Evolutionary conservation across 2,797 vertebrate species (phyloP), one percentile per base, ranked within the genome.

Genomic region (Thaleichthys pacificus): DNA sequence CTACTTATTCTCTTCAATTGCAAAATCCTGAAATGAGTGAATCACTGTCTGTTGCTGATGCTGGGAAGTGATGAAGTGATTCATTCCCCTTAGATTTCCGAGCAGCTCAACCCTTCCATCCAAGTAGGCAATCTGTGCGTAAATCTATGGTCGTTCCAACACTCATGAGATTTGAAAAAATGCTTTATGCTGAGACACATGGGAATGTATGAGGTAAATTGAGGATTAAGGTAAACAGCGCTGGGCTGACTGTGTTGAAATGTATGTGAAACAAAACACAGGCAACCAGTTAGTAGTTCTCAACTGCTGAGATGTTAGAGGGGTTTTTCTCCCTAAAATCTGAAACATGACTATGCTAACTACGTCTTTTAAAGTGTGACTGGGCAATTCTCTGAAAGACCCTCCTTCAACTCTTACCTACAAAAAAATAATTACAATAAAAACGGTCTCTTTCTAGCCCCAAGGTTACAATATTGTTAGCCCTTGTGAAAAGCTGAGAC

Each of bases 381-480:
- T 24, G 8, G 19, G 8, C 6, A 21, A 9, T 9, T 9, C 57
- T 60, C n/a, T 7, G 6, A 60, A 22, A 21, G 0, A 9, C 57
- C 42, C 42, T 61, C 49, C 47, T 21, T 7, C 64, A 35, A 42
- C 65, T 15, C 65, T 9, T 12, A 42, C 22, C 8, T 67, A 54
- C 66, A 51, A 51, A 67, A 54, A 38, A 0, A n/a, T n/a, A 35
- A 8, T 24, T 35, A 35, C 32, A 28, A 28, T 3, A 28, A 28
- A 24, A 26, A 24, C 47, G 4, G 47, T 49, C 14, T 67, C 22
- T 54, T 32, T 67, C 24, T 7, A 67, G 66, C 17, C 47, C 24
- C 38, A 54, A 30, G 66, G 66, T 67, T 54, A 30, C 24, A 28
- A 24, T 47, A 67, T 67, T 28, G 47, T 54, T 28, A 67, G 47